phyloP scores from a whole-genome alignment of 1,140 invertebrate genomes.

The Brevipalpus yothersi region DNA sequence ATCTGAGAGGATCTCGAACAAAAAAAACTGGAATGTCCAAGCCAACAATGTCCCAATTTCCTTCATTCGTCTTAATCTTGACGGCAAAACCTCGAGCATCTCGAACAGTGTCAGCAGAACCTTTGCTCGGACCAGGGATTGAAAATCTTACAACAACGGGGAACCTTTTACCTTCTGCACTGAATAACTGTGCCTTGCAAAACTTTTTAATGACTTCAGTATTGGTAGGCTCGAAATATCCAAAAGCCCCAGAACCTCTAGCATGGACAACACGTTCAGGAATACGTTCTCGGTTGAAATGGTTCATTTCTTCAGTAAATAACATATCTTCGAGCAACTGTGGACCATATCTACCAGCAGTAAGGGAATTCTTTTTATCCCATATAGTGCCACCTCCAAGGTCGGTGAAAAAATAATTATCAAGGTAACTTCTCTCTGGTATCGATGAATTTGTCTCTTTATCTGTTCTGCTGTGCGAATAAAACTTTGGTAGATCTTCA shows the following conservation, averaged over 20 bases:
- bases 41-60: constrained; percentile 78
- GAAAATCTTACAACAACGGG: constrained; percentile 57
- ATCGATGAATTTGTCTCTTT: too few species aligned
- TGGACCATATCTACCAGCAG: constrained; percentile 65
- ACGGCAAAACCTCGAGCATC: constrained; percentile 83
- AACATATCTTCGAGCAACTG: constrained; percentile 59
- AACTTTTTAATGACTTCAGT: constrained; percentile 53
- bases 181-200: constrained; percentile 55
- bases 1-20: constrained; percentile 26
- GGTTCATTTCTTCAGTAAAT: constrained; percentile 63
- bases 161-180: constrained; percentile 52
- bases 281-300: constrained; percentile 73
- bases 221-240: constrained; percentile 82
- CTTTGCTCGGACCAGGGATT: constrained; percentile 63
- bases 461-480: too few species aligned
- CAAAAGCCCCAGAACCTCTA: constrained; percentile 86
- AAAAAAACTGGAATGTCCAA: constrained; percentile 55
- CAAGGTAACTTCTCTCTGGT: too few species aligned
- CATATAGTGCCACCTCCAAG: constrained; percentile 45
- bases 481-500: too few species aligned
- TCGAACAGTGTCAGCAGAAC: constrained; percentile 61
- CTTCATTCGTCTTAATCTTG: constrained; percentile 89
- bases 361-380: constrained; percentile 46
- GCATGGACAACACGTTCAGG: constrained; percentile 94
- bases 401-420: too few species aligned